Evolutionary conservation across 2,113 vertebrate species (phyloP).

Genomic region (Lipotes vexillifer): DNA sequence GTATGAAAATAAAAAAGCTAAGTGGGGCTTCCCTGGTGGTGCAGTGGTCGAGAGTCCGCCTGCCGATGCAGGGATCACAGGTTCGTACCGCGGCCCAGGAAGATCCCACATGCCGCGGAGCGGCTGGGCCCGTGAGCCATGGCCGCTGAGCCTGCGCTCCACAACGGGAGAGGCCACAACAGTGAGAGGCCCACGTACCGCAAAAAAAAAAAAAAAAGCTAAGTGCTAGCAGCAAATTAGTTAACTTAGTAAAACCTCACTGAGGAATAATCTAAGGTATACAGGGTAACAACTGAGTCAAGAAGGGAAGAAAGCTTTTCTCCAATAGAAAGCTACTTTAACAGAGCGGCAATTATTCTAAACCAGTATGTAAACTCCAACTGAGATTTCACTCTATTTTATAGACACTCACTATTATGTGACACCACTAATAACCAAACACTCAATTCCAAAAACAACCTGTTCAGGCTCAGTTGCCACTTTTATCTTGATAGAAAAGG

Average conservation of each 20-base stretch:
- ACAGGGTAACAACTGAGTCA: background rate
- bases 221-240: background rate
- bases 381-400: background rate
- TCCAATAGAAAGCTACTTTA: background rate
- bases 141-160: too few relatives aligned
- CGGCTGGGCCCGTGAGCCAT: too few relatives aligned
- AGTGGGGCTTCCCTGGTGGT: too few relatives aligned
- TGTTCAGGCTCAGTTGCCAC: background rate
- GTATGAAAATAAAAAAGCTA: constrained; percentile 34
- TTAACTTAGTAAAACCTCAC: background rate
- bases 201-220: constrained; percentile 49
- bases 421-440: background rate
- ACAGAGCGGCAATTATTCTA: background rate
- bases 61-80: too few relatives aligned
- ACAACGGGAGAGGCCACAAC: too few relatives aligned
- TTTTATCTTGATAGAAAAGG: constrained; percentile 10
- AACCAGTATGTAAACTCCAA: background rate
- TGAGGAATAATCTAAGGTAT: background rate
- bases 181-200: too few relatives aligned
- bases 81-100: too few relatives aligned
- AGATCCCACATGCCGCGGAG: too few relatives aligned
- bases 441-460: background rate
- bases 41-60: too few relatives aligned
- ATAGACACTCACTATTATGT: background rate
- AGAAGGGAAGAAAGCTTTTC: background rate